These are phyloP conservation scores for Coelopa pilipes DNA, from an alignment of 2,888 invertebrate genomes.

Conservation along the genomic window DNA sequence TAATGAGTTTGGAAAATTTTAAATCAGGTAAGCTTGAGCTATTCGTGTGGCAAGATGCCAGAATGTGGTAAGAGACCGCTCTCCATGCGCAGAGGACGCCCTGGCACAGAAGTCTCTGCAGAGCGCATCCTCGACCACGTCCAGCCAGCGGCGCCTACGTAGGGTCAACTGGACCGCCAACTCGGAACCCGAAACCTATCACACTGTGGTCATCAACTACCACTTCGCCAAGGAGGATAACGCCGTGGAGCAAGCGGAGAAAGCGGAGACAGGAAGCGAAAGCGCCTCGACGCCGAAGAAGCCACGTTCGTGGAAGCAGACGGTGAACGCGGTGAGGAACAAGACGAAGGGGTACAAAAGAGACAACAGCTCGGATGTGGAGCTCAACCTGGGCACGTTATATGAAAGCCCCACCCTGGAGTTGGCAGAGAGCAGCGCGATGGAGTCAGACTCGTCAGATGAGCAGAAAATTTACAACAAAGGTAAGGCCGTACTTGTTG, in stretches of 20 bases:
- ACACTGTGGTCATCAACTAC: slow-evolving; percentile 40
- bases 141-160: slow-evolving; percentile 1
- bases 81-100: too few relatives aligned
- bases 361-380: neutral
- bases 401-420: slow-evolving; percentile 18
- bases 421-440: neutral
- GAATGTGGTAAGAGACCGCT: neutral
- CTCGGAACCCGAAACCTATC: slow-evolving; percentile 38
- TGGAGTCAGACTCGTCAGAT: too few relatives aligned
- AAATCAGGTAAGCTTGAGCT: slow-evolving; percentile 27
- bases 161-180: slow-evolving; percentile 37
- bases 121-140: neutral
- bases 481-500: neutral
- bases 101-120: too few relatives aligned
- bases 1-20: slow-evolving; percentile 31
- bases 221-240: slow-evolving; percentile 3
- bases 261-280: neutral
- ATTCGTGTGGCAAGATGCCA: neutral
- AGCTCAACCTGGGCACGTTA: slow-evolving; percentile 18
- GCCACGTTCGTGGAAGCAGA: neutral
- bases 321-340: neutral
- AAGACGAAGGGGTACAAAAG: neutral
- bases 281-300: neutral
- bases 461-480: slow-evolving; percentile 1
- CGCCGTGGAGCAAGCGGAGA: neutral